phyloP scores from a whole-genome alignment of 1,140 invertebrate genomes.

The Batillaria attramentaria region DNA sequence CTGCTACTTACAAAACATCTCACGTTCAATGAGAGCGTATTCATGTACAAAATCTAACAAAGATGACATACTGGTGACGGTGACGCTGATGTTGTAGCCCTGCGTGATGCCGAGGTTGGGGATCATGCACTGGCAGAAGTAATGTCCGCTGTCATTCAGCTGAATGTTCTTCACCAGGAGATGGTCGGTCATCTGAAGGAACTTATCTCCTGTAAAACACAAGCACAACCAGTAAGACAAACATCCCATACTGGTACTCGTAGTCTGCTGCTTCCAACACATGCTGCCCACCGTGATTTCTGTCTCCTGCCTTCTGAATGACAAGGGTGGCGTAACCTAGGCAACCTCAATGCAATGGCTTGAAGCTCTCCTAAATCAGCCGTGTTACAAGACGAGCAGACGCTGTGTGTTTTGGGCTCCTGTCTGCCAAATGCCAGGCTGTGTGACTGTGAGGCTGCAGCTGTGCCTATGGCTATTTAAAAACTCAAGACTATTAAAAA shows the following conservation, averaged over 20 bases:
- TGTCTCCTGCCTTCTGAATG: not conserved
- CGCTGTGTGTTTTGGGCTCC: too few relatives aligned
- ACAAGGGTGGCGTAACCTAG: too few relatives aligned
- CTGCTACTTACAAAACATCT: too few relatives aligned
- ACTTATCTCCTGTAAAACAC: too few relatives aligned
- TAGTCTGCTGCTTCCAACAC: not conserved
- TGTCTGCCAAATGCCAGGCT: too few relatives aligned
- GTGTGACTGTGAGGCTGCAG: conserved; percentile 1
- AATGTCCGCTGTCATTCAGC: not conserved
- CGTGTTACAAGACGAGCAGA: too few relatives aligned
- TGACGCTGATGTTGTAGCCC: conserved; percentile 5
- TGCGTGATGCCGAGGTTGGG: not conserved
- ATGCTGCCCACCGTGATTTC: not conserved
- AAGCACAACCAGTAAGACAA: not conserved
- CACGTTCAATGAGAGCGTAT: too few relatives aligned
- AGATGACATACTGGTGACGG: conserved; percentile 8
- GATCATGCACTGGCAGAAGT: conserved; percentile 5
- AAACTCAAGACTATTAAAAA: not conserved
- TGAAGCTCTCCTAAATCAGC: not conserved
- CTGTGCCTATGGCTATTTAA: not conserved
- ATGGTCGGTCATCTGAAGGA: not conserved
- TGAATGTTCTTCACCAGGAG: not conserved
- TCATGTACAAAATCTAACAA: not conserved
- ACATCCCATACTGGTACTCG: not conserved
- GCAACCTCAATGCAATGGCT: too few relatives aligned